Percentiles rank a stretch among this genome's conserved stretches.
These are phyloP conservation scores for Cavia aperea DNA, from an alignment of 2,113 vertebrate species.

Conservation along the genomic window DNA sequence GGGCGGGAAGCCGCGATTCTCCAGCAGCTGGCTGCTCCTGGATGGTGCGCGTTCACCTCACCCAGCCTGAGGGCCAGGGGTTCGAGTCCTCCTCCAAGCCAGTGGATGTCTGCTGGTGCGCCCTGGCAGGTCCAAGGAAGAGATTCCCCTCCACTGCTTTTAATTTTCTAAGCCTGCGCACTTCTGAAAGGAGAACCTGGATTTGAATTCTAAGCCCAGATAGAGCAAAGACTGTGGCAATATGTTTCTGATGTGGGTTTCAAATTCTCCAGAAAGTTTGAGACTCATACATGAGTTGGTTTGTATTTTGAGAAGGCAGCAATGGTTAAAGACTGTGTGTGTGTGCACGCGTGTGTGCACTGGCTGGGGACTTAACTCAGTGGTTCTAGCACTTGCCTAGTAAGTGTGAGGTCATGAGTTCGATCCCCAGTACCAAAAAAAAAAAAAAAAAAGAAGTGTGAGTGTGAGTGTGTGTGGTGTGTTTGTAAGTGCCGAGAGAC, in stretches of 20 bases:
- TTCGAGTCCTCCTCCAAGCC: background rate
- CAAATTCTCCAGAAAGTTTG: background rate
- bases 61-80: background rate
- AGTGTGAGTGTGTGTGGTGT: too few relatives aligned
- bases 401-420: too few relatives aligned
- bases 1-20: background rate
- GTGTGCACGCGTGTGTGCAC: too few relatives aligned
- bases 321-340: background rate
- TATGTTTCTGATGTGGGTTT: background rate
- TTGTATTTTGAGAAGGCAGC: background rate
- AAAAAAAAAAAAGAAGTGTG: too few relatives aligned
- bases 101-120: background rate
- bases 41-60: background rate
- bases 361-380: too few relatives aligned
- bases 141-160: background rate
- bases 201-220: background rate
- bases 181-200: constrained; percentile 22
- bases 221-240: background rate
- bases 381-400: too few relatives aligned
- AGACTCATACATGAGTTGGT: background rate
- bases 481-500: background rate
- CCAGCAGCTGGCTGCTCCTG: background rate
- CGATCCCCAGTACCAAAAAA: too few relatives aligned
- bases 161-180: background rate
- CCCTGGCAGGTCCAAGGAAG: background rate